These are phyloP conservation scores for Rhea americana DNA, from an alignment of 2,113 vertebrate genomes.

Conservation along the genomic window DNA sequence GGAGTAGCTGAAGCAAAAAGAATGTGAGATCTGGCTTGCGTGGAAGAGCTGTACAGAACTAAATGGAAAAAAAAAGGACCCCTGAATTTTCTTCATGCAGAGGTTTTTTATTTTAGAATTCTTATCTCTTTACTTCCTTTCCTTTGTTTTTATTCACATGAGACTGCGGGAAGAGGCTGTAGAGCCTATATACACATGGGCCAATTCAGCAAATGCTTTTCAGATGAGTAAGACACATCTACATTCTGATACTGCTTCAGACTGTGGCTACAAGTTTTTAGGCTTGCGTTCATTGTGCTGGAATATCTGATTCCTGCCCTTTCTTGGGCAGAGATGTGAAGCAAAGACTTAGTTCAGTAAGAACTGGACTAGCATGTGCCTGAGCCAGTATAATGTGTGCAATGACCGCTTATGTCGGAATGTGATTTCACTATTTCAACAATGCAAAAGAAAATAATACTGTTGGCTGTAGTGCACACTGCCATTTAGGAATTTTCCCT, in stretches of 20 bases:
- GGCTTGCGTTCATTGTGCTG: background rate
- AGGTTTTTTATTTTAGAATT: background rate
- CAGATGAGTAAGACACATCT: background rate
- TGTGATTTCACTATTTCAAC: background rate
- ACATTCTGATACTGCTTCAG: background rate
- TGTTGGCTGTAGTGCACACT: background rate
- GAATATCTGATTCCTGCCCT: background rate
- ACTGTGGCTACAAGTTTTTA: background rate
- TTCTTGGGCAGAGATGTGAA: background rate
- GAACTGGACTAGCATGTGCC: background rate
- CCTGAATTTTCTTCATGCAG: background rate
- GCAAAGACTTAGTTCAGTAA: background rate
- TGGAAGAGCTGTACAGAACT: background rate
- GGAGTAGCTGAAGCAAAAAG: background rate
- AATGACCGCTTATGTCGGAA: fast-evolving
- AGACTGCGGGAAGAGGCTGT: background rate
- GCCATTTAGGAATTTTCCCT: background rate
- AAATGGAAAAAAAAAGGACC: background rate
- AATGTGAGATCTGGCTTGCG: background rate
- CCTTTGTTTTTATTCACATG: background rate
- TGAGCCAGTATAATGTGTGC: background rate
- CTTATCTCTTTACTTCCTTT: background rate
- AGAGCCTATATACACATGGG: background rate
- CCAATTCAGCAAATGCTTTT: no score
- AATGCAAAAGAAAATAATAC: background rate